phyloP scores from a whole-genome alignment of 35 echinoderm and acorn worm genomes.

The Heliocidaris tuberculata region DNA sequence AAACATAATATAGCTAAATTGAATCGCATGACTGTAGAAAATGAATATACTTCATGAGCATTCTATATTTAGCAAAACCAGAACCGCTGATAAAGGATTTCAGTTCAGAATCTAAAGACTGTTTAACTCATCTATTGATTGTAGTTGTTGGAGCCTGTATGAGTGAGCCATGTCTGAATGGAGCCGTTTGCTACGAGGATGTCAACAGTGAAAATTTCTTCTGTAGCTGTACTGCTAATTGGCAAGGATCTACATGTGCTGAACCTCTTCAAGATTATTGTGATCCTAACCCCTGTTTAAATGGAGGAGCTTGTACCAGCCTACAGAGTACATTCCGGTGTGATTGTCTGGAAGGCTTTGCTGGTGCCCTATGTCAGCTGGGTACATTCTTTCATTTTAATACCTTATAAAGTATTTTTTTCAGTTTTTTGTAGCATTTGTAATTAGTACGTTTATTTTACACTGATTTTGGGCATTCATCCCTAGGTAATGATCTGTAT shows the following conservation, averaged over 20 bases:
- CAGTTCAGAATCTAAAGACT: background rate
- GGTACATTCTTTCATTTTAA: background rate
- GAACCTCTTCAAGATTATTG: slow-evolving; percentile 25
- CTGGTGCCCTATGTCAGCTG: background rate
- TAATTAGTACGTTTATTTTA: no score
- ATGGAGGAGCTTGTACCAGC: slow-evolving; percentile 46
- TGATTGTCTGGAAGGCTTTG: slow-evolving; percentile 15
- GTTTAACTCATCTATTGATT: background rate
- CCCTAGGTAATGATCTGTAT: no score
- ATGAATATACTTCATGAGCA: no score
- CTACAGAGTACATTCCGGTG: slow-evolving; percentile 10
- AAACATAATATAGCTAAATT: no score
- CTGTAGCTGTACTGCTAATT: slow-evolving; percentile 64
- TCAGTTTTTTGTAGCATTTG: no score
- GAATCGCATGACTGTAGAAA: no score
- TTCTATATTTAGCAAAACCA: background rate
- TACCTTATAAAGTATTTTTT: background rate
- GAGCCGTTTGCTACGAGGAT: slow-evolving; percentile 51
- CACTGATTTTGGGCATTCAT: no score
- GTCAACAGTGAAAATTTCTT: slow-evolving; percentile 26
- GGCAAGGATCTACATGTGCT: slow-evolving; percentile 39
- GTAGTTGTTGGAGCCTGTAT: slow-evolving; percentile 49
- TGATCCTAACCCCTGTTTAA: slow-evolving; percentile 56
- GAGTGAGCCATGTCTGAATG: slow-evolving; percentile 55
- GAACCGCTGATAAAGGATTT: background rate